Evolutionary conservation across 1,140 invertebrate genomes (phyloP), one percentile per base, ranked within the genome.

Genomic region (Pseudobourletiella spinata): DNA sequence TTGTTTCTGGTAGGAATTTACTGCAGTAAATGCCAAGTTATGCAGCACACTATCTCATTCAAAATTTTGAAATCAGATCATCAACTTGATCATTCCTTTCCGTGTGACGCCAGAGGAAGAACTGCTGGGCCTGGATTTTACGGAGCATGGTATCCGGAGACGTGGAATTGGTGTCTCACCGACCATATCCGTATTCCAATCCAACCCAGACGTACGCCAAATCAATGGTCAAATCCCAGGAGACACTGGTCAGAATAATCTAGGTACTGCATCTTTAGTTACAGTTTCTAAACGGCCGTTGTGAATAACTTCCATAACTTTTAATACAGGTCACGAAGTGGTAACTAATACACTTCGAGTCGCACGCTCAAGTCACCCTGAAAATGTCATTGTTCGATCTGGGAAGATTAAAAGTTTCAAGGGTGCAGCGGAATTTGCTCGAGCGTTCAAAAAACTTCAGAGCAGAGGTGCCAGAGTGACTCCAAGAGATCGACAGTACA

Each of bases 1-100:
- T 71, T 91, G 14, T 75, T 92, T 35, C 88, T 83, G 81, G 75
- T 84, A 63, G 25, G 6, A n/a, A n/a, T n/a, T n/a, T n/a, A n/a
- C n/a, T n/a, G n/a, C n/a, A n/a, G n/a, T n/a, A n/a, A n/a, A n/a
- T n/a, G n/a, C n/a, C n/a, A n/a, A n/a, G n/a, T n/a, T n/a, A n/a
- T n/a, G n/a, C n/a, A n/a, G n/a, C n/a, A n/a, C n/a, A n/a, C n/a
- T n/a, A n/a, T n/a, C n/a, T n/a, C n/a, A n/a, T n/a, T n/a, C n/a
- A n/a, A n/a, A n/a, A n/a, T n/a, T n/a, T n/a, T n/a, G n/a, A n/a
- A n/a, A n/a, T 39, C 29, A 55, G 52, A 8, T 35, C 4, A 55
- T 55, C n/a, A 55, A 55, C 26, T 15, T 55, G n/a, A 55, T 55
- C 11, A 8, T 30, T 6, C 52, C 52, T 3, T 39, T 55, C 4